A percentile compares a stretch with the other conserved stretches of the same genome.
Conservation (phyloP, 1,140 invertebrate genomes). For the Gryllus bimaculatus region DNA sequence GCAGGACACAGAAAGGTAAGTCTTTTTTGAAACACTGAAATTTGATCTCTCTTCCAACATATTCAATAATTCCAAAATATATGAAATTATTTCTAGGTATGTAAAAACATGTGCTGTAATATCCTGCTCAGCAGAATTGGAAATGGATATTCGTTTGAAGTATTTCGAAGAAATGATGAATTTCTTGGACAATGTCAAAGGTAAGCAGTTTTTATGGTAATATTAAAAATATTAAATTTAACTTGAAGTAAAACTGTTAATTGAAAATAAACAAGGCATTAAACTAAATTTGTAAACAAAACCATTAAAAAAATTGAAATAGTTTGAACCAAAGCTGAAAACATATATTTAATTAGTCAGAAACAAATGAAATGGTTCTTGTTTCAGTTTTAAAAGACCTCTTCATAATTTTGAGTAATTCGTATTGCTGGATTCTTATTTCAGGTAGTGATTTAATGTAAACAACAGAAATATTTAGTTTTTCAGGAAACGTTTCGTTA, state of each 20-base stretch:
- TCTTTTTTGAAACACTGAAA: neutral
- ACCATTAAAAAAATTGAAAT: neutral
- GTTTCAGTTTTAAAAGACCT: too few species aligned
- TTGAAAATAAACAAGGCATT: neutral
- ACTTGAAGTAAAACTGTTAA: neutral
- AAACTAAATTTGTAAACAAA: neutral
- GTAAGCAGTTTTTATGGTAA: neutral
- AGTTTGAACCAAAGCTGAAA: too few species aligned
- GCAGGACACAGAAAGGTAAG: slow-evolving; percentile 50
- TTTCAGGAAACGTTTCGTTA: too few species aligned
- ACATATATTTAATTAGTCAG: too few species aligned
- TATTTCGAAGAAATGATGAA: slow-evolving; percentile 69
- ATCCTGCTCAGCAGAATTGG: slow-evolving; percentile 59
- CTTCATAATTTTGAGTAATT: too few species aligned
- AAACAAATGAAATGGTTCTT: too few species aligned
- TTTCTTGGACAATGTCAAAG: neutral
- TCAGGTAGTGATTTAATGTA: too few species aligned
- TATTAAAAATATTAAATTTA: too few species aligned
- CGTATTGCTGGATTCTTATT: too few species aligned
- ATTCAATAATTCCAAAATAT: neutral
- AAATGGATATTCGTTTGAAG: slow-evolving; percentile 41
- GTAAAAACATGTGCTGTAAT: slow-evolving; percentile 65
- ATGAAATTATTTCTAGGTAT: slow-evolving; percentile 25
- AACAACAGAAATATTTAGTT: too few species aligned
- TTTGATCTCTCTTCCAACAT: neutral